Percentiles rank a stretch among this genome's conserved stretches.
Conservation (phyloP, 2,797 vertebrate species). For the Anguilla anguilla region DNA sequence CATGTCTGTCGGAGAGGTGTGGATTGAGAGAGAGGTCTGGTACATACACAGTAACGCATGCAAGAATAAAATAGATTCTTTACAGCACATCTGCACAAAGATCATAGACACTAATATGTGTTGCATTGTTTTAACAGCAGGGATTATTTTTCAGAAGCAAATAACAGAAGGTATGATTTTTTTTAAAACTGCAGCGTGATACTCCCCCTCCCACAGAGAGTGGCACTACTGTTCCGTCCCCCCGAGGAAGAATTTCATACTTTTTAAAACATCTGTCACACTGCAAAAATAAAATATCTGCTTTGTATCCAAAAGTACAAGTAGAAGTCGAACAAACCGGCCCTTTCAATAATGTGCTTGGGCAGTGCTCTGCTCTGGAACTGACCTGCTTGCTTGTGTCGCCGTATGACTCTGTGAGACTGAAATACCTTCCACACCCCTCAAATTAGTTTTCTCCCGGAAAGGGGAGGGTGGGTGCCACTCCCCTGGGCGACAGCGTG, state of each 20-base stretch:
- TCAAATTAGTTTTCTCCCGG: neutral
- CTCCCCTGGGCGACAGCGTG: neutral
- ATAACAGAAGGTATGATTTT: neutral
- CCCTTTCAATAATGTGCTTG: neutral
- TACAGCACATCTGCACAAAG: neutral
- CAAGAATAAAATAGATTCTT: neutral
- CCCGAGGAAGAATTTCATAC: neutral
- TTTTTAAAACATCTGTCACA: neutral
- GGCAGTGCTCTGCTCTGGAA: too few species aligned
- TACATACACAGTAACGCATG: neutral
- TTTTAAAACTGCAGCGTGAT: neutral
- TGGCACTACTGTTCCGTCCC: neutral
- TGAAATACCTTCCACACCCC: neutral
- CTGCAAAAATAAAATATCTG: neutral
- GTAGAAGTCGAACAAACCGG: neutral
- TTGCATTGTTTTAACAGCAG: neutral
- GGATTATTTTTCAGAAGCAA: neutral
- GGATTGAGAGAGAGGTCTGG: constrained; percentile 29
- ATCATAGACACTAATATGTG: neutral
- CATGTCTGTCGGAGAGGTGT: constrained; percentile 46
- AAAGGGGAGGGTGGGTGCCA: neutral
- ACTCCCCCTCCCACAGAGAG: neutral
- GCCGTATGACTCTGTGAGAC: neutral
- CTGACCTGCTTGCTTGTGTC: too few species aligned
- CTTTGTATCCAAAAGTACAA: neutral